Evolutionary conservation across 2,113 vertebrate genomes (phyloP).

Genomic region (Vidua macroura): DNA sequence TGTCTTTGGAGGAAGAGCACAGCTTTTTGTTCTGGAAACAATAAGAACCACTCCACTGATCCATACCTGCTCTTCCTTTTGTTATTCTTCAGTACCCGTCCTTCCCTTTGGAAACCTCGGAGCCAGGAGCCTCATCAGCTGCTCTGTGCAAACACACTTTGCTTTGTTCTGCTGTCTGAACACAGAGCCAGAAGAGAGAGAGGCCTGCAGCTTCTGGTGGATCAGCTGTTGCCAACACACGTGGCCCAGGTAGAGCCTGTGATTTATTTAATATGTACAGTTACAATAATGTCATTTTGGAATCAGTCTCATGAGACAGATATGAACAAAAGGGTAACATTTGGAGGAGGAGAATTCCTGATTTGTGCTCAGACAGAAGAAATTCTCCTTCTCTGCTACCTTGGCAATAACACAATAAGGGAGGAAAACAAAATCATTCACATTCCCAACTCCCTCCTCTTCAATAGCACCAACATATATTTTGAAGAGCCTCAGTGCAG

Average conservation of each 20-base stretch:
- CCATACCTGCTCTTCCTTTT: neutral
- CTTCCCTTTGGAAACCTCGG: neutral
- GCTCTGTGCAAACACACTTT: neutral
- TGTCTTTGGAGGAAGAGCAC: neutral
- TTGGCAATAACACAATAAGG: neutral
- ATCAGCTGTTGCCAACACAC: neutral
- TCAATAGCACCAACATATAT: neutral
- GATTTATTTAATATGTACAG: neutral
- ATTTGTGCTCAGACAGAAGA: neutral
- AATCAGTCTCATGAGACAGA: neutral
- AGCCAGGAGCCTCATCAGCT: neutral
- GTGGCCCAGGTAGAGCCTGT: neutral
- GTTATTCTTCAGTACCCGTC: neutral
- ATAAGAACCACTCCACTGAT: neutral
- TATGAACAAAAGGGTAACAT: neutral
- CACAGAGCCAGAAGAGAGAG: neutral
- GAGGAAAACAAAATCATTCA: neutral
- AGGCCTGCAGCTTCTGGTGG: neutral
- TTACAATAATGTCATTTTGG: neutral
- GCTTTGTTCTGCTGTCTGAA: neutral
- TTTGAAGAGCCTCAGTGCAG: neutral
- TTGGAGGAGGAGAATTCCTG: neutral
- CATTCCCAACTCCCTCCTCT: neutral
- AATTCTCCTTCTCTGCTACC: constrained; percentile 10
- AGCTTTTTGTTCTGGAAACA: neutral